Base-by-base conservation (phyloP, 2,888 invertebrate species). In the Halictus quadricinctus region DNA sequence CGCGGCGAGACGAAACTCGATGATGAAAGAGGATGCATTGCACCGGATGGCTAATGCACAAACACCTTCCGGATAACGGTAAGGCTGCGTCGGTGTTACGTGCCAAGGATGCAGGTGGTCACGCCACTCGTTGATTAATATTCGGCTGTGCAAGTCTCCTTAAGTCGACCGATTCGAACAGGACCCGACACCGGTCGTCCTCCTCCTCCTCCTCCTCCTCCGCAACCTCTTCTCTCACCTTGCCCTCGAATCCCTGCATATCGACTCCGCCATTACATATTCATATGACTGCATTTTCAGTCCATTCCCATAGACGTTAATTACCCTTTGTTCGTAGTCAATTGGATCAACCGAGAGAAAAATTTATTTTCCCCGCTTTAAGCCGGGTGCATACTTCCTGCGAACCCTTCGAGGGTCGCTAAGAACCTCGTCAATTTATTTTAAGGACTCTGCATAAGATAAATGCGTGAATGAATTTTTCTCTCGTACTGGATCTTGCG, bases 61-160 rank as follows among this genome's bases (percentile, higher is more conserved):
- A 91, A 91, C 88, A 89, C 84, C 93, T 94, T 93, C 93, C 94
- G 93, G 92, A 90, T 94, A 94, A 94, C 94, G 94, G 94, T 93
- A 91, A 84, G 81, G 75, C 85, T 92, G 91, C 90, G 90, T 81
- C 85, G 81, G 89, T 6, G 69, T 89, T 90, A 91, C 92, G 90
- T 91, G 89, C 85, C 90, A 92, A 92, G 90, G 91, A 91, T 92
- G 87, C 86, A 86, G 79, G 81, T 88, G 90, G 36, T 85, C 86
- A 81, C 88, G 80, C 84, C 84, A 83, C 77, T 74, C 13, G 43
- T 50, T 75, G 82, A 89, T 90, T 89, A 90, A 90, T 90, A 90
- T 90, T 90, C 90, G 90, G 83, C 84, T 74, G 36, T 50, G 80
- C 70, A 58, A 87, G 77, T 72, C 81, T 81, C 81, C 77, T 72